A percentile compares a stretch with the other conserved stretches of the same genome.
These are phyloP conservation scores for Asbolus verrucosus DNA, from an alignment of 1,140 invertebrate genomes.

Conservation along the genomic window DNA sequence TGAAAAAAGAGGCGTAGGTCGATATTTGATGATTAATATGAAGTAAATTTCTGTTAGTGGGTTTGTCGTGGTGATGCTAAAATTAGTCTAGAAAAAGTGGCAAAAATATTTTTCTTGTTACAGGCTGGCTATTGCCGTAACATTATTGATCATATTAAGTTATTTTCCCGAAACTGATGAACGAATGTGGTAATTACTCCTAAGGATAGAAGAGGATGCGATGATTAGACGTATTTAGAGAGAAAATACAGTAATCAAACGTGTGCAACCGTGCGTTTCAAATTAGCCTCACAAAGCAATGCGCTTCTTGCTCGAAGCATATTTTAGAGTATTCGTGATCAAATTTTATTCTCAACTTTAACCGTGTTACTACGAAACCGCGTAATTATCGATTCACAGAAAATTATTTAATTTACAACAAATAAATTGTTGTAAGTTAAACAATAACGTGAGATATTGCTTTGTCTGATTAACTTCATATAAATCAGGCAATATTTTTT, in stretches of 20 bases:
- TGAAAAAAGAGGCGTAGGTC: too few species aligned
- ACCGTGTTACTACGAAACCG: constrained; percentile 9
- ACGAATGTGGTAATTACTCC: constrained; percentile 41
- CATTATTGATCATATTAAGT: constrained; percentile 41
- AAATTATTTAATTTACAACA: constrained; percentile 1
- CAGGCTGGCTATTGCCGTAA: neutral
- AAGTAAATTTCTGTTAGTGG: too few species aligned
- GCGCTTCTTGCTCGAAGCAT: constrained; percentile 13
- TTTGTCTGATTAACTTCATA: too few species aligned
- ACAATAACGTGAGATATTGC: too few species aligned
- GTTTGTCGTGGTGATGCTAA: too few species aligned
- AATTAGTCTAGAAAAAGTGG: too few species aligned
- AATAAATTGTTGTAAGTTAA: too few species aligned
- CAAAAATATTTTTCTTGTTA: neutral
- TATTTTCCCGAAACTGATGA: constrained; percentile 35
- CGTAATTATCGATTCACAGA: constrained; percentile 3
- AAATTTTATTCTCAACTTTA: constrained; percentile 19
- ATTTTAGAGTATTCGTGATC: constrained; percentile 32
- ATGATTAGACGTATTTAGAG: constrained; percentile 46
- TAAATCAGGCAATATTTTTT: too few species aligned
- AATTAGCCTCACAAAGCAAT: constrained; percentile 24
- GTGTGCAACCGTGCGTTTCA: constrained; percentile 43
- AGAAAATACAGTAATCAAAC: constrained; percentile 45
- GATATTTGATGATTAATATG: too few species aligned
- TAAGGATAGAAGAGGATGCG: constrained; percentile 29